A percentile compares a stretch with the other conserved stretches of the same genome.
These are phyloP conservation scores for Macaria liturata DNA, from an alignment of 2,888 invertebrate species.

Conservation along the genomic window DNA sequence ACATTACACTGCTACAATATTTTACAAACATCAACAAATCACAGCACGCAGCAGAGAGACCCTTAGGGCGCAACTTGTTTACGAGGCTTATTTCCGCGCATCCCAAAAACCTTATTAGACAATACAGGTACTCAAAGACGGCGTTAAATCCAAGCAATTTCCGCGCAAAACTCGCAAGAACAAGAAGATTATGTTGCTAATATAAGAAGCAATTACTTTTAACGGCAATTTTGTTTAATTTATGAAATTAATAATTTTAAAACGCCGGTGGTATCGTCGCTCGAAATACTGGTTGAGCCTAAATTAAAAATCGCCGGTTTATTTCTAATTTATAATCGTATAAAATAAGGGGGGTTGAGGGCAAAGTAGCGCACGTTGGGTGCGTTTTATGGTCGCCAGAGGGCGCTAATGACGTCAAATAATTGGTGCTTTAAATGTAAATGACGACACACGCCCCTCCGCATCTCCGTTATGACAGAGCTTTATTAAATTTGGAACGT, in stretches of 20 bases:
- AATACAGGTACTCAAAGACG: slow-evolving; percentile 4
- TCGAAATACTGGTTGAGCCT: slow-evolving; percentile 23
- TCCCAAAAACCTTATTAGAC: slow-evolving; percentile 1
- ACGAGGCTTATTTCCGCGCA: too few species aligned
- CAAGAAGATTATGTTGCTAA: slow-evolving; percentile 16
- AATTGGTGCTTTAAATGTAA: slow-evolving; percentile 83
- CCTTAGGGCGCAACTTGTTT: too few species aligned
- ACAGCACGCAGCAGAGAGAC: too few species aligned
- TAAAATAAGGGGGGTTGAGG: slow-evolving; percentile 41
- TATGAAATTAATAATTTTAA: slow-evolving; percentile 18
- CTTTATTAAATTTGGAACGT: slow-evolving; percentile 75
- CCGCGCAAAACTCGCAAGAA: slow-evolving; percentile 12
- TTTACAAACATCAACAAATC: too few species aligned
- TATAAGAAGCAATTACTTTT: slow-evolving; percentile 23
- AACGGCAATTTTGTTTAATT: slow-evolving; percentile 12
- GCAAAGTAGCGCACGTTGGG: slow-evolving; percentile 66
- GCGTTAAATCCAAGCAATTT: slow-evolving; percentile 15
- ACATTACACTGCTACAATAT: too few species aligned
- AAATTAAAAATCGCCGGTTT: slow-evolving; percentile 73
- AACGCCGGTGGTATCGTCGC: slow-evolving; percentile 2
- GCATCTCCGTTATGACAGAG: slow-evolving; percentile 36
- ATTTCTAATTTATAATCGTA: slow-evolving; percentile 74
- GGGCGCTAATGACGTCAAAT: slow-evolving; percentile 82
- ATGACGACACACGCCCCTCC: slow-evolving; percentile 73
- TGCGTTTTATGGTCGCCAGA: slow-evolving; percentile 78